A percentile compares a stretch with the other conserved stretches of the same genome.
These are phyloP conservation scores for Fopius arisanus DNA, from an alignment of 1,140 invertebrate genomes.

Conservation along the genomic window DNA sequence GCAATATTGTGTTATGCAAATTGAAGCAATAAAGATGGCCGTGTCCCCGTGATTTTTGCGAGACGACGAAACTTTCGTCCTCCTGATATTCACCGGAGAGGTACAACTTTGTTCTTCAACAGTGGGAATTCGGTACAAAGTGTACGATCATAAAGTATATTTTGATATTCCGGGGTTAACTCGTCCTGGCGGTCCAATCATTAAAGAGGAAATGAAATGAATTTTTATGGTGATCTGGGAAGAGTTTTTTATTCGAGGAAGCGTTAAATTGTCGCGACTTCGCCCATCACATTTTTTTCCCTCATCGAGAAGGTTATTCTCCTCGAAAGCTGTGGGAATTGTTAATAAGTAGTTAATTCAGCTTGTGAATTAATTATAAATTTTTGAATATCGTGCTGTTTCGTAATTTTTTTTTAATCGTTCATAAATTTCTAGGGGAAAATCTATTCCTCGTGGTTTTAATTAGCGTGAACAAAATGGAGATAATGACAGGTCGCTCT, in stretches of 20 bases:
- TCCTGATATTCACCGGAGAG: background rate
- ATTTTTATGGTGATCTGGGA: too few relatives aligned
- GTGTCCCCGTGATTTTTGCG: background rate
- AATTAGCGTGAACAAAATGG: conserved; percentile 6
- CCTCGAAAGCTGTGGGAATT: too few relatives aligned
- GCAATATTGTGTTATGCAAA: conserved; percentile 38
- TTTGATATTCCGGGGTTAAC: background rate
- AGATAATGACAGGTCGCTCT: conserved; percentile 11
- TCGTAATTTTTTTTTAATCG: too few relatives aligned
- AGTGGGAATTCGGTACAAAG: background rate
- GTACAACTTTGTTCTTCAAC: background rate
- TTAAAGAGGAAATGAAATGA: background rate
- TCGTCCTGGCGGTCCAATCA: background rate
- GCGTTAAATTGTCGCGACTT: background rate
- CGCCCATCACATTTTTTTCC: background rate
- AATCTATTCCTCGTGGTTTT: background rate
- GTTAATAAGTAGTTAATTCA: too few relatives aligned
- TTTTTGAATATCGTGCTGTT: background rate
- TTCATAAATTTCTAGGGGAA: background rate
- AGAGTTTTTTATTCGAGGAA: background rate
- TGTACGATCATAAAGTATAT: conserved; percentile 2
- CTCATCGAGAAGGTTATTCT: background rate
- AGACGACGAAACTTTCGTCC: background rate
- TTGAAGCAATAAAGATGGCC: conserved; percentile 32
- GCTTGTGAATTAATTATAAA: background rate